Percentiles rank a stretch among this genome's conserved stretches.
Conservation (phyloP, 2,113 vertebrate genomes). For the Oncorhynchus masou region DNA sequence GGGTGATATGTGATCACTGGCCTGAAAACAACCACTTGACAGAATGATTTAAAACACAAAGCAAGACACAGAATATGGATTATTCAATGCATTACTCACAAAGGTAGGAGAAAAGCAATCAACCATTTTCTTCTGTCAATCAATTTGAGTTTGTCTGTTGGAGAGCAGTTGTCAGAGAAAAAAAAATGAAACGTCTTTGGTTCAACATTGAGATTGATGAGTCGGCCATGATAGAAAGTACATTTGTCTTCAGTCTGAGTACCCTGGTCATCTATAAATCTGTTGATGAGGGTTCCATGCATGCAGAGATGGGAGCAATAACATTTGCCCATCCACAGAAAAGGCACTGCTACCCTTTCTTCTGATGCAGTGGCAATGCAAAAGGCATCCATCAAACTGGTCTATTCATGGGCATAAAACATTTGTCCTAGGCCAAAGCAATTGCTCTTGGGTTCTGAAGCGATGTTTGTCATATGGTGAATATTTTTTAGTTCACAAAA, state of each 20-base stretch:
- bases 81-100: slow-evolving; percentile 13
- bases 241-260: slow-evolving; percentile 38
- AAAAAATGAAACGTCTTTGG: slow-evolving; percentile 52
- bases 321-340: slow-evolving; percentile 19
- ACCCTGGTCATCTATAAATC: slow-evolving; percentile 57
- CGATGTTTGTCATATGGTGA: no score
- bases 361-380: neutral
- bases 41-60: slow-evolving; percentile 17
- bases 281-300: slow-evolving; percentile 16
- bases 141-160: slow-evolving; percentile 50
- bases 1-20: neutral
- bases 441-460: neutral
- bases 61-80: neutral
- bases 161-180: slow-evolving; percentile 56
- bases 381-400: neutral
- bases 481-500: no score
- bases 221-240: slow-evolving; percentile 41
- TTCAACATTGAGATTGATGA: slow-evolving; percentile 64
- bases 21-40: neutral
- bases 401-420: neutral
- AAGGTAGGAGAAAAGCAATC: slow-evolving; percentile 18
- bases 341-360: neutral
- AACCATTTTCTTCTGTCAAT: slow-evolving; percentile 43
- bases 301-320: slow-evolving; percentile 30
- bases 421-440: neutral